Evolutionary conservation across 2,888 invertebrate genomes (phyloP), one percentile per base, ranked within the genome.

Genomic region (Dimorphilus gyrociliatus): DNA sequence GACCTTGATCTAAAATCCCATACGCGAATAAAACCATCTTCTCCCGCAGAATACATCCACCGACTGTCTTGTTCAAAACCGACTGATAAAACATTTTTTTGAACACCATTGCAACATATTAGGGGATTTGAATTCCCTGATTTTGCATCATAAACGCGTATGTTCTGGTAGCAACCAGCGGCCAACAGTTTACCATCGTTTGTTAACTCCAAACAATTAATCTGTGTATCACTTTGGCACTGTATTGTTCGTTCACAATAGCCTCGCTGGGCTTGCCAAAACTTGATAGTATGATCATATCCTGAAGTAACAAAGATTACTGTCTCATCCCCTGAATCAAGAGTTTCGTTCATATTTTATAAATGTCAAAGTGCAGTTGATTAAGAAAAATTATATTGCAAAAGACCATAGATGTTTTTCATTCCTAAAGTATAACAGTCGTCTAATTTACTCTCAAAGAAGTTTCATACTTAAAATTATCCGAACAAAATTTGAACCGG

Each of bases 21-120:
- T 50, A 97, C 81, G 38, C 82, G 71, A 1, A 84, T 85, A 34
- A 78, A 77, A 51, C 78, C 55, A 48, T 70, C 71, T 67, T 94
- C 94, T 16, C 92, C 86, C n/a, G n/a, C 44, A 15, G 90, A 85
- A 59, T 76, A 97, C 88, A 97, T 92, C 90, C 92, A 97, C 50
- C 76, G 76, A 0, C 81, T 80, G 47, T 62, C 57, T 18, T 52
- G 53, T 36, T 62, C 57, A 34, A 63, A 63, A 3, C 65, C 65
- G 14, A 65, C 57, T 16, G 56, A 51, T 4, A 60, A 55, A 3
- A 63, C 50, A 43, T 64, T 64, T 41, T 62, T 64, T 13, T 49
- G 43, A 16, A 86, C 74, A 2, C 84, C 84, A 57, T 92, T 90
- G 60, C 82, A 92, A 55, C 84, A 88, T 14, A 86, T 73, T 1